A percentile compares a stretch with the other conserved stretches of the same genome.
These are phyloP conservation scores for Luffia ferchaultella DNA, from an alignment of 2,888 invertebrate genomes.

Conservation along the genomic window DNA sequence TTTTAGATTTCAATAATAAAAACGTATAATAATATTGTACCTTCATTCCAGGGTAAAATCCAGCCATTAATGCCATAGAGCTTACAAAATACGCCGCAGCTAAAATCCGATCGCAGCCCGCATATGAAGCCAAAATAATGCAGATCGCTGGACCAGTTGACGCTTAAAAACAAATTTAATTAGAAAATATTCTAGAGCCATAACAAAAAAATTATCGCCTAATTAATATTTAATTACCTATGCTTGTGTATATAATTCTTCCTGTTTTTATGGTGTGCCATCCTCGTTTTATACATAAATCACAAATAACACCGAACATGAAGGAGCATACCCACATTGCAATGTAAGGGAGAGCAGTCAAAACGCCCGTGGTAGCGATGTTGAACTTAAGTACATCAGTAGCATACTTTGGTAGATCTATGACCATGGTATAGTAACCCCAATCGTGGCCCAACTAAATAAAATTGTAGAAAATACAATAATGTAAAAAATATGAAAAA, in stretches of 20 bases:
- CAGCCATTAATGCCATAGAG: conserved; percentile 63
- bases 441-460: conserved; percentile 61
- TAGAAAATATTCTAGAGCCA: background rate
- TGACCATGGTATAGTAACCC: conserved; percentile 67
- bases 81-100: conserved; percentile 52
- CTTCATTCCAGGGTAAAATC: conserved; percentile 64
- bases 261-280: conserved; percentile 28
- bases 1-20: conserved; percentile 15
- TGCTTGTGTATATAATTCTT: conserved; percentile 38
- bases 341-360: conserved; percentile 63
- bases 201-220: background rate
- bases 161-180: conserved; percentile 27
- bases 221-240: conserved; percentile 26
- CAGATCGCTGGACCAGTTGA: conserved; percentile 58
- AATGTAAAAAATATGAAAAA: conserved; percentile 38
- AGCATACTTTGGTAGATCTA: conserved; percentile 66
- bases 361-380: conserved; percentile 54
- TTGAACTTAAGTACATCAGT: conserved; percentile 60
- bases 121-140: no score
- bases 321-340: conserved; percentile 60
- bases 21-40: conserved; percentile 32
- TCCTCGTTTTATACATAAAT: conserved; percentile 29
- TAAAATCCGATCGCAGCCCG: conserved; percentile 44
- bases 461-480: background rate
- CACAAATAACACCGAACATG: conserved; percentile 48